These are phyloP conservation scores for Nomada fucata DNA, from an alignment of 2,888 invertebrate species.

Conservation along the genomic window DNA sequence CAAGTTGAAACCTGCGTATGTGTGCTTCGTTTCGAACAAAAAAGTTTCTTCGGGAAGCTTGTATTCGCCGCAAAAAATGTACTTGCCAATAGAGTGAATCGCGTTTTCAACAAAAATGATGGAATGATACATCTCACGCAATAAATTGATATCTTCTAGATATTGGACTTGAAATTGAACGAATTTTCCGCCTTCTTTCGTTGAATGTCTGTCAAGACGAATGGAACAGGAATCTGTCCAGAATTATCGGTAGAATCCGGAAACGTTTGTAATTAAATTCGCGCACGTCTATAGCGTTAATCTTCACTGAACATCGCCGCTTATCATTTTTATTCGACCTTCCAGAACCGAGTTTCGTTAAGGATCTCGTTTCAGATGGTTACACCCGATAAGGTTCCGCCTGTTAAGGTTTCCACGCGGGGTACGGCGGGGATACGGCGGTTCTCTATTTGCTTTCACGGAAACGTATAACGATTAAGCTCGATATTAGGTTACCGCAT, in stretches of 20 bases:
- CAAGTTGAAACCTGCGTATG: not conserved
- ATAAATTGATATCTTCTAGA: too few species aligned
- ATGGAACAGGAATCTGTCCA: not conserved
- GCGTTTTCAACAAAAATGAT: not conserved
- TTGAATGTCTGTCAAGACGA: not conserved
- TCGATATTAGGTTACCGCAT: conserved; percentile 48
- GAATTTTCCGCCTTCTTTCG: not conserved
- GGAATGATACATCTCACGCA: too few species aligned
- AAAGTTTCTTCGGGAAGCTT: not conserved
- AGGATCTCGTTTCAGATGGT: conserved; percentile 15
- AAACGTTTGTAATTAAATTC: not conserved
- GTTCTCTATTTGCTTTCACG: conserved; percentile 19
- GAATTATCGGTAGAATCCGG: not conserved
- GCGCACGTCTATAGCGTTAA: not conserved
- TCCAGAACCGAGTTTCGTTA: conserved; percentile 8
- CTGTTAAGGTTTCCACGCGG: conserved; percentile 28
- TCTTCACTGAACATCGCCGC: not conserved
- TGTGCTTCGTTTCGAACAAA: not conserved
- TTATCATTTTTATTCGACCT: conserved; percentile 16
- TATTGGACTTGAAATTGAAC: too few species aligned
- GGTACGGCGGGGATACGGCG: not conserved
- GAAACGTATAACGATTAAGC: conserved; percentile 47
- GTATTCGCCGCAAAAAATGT: not conserved
- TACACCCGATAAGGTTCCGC: conserved; percentile 13
- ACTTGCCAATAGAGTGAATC: not conserved